Conservation (phyloP, 2,113 vertebrate genomes). For the Petroica traversi region DNA sequence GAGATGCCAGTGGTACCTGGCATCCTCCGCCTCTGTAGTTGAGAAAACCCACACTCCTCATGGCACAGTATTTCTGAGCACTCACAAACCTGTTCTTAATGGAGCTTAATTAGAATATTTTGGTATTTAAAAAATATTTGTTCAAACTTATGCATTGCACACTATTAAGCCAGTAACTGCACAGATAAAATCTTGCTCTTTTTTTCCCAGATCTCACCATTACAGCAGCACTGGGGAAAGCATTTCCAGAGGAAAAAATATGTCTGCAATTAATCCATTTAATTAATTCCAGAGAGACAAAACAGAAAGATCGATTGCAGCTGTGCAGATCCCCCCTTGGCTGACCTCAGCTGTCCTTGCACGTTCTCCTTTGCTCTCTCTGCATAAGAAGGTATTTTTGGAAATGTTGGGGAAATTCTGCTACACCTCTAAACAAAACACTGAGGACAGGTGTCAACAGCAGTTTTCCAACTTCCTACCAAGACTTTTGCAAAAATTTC, state of each 20-base stretch:
- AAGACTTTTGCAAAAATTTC: neutral
- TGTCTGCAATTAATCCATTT: slow-evolving; percentile 16
- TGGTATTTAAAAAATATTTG: neutral
- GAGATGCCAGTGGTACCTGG: neutral
- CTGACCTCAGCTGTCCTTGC: slow-evolving; percentile 55
- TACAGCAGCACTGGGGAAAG: neutral
- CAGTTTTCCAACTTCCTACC: slow-evolving; percentile 9
- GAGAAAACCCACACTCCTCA: neutral
- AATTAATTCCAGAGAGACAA: slow-evolving; percentile 52
- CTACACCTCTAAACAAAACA: slow-evolving; percentile 60
- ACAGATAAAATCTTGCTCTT: neutral
- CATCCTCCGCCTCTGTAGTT: neutral
- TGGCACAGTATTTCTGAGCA: neutral
- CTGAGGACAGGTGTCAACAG: neutral
- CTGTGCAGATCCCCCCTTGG: neutral
- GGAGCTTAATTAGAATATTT: neutral
- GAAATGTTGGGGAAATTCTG: slow-evolving; percentile 57
- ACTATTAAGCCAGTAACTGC: neutral
- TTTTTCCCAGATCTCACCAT: neutral
- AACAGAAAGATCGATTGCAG: slow-evolving; percentile 51
- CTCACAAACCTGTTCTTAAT: neutral
- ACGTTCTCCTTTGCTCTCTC: slow-evolving; percentile 64
- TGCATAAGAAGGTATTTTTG: slow-evolving; percentile 62
- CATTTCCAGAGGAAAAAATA: neutral
- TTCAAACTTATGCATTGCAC: neutral